A percentile compares a stretch with the other conserved stretches of the same genome.
Conservation (phyloP, 2,797 vertebrate species). For the Arrhamphus sclerolepis region DNA sequence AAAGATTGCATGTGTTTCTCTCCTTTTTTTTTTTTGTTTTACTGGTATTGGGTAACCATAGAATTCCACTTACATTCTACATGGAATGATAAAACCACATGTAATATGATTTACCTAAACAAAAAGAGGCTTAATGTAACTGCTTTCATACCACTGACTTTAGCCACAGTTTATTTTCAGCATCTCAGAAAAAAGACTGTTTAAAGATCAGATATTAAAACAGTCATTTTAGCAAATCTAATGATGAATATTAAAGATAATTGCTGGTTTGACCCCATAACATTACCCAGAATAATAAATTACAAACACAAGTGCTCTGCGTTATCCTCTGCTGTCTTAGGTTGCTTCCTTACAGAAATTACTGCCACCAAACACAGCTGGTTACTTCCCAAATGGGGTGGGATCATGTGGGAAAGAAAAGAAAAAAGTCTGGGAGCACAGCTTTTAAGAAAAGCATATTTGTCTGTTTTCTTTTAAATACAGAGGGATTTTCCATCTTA, state of each 20-base stretch:
- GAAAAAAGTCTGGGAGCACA: not conserved
- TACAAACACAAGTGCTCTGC: not conserved
- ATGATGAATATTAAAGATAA: not conserved
- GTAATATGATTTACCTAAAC: too few species aligned
- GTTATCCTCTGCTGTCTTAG: not conserved
- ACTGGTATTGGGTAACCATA: too few species aligned
- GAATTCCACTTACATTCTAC: too few species aligned
- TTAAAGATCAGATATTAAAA: not conserved
- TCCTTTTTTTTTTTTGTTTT: too few species aligned
- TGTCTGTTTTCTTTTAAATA: conserved; percentile 9
- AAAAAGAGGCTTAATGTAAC: too few species aligned
- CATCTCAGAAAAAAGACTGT: not conserved
- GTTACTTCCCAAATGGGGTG: not conserved
- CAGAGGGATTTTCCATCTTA: not conserved
- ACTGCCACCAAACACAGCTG: conserved; percentile 1
- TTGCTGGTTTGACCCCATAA: not conserved
- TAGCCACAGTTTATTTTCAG: too few species aligned
- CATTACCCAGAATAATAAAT: not conserved
- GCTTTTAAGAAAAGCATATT: not conserved
- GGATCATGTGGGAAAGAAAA: too few species aligned
- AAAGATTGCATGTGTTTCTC: too few species aligned
- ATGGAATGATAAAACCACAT: too few species aligned
- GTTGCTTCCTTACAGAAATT: not conserved
- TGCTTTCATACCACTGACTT: too few species aligned
- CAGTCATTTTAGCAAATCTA: conserved; percentile 2